Base-by-base conservation (phyloP, 2,888 invertebrate species). In the Tubulanus polymorphus region DNA sequence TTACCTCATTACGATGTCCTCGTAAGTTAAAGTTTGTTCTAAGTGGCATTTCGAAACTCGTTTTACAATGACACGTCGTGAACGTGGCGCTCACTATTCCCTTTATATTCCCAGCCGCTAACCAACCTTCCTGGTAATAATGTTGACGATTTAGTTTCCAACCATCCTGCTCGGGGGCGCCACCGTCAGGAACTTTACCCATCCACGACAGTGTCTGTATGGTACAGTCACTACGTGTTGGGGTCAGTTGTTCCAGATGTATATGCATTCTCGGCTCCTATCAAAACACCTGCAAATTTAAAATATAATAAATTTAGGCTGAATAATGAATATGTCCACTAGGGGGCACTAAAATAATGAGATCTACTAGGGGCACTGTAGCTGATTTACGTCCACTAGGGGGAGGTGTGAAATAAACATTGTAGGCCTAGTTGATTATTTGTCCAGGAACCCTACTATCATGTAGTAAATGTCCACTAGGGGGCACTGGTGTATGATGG, bases 51-150 rank as follows among this genome's bases (percentile, higher is more conserved):
- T 80, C 79, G 35, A 63, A 52, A 56, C 73, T 88, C 69, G 89
- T 89, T 69, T 89, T 87, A 81, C 91, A 91, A 79, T 93, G 92
- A 62, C 93, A 92, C 48, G 94, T 91, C 54, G 95, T 95, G 81
- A 93, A 95, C 56, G 95, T 96, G 52, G 94, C 93, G 55, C 96
- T 95, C 55, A 95, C 93, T 67, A 95, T 89, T 41, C 95, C 75
- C 48, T 93, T 69, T 58, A 91, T 88, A 80, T 95, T 96, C 67
- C 94, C 95, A 47, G 92, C 92, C 60, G 95, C 93, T 74, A 96
- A 82, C 96, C 96, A 96, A 49, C 95, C 96, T 81, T 96, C 95
- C 82, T 94, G 93, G 78, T 94, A 94, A 81, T 94, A 95, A 83
- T 93, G 92, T 73, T 89, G 90, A 69, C 93, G 86, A 81, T 93